Evolutionary conservation across 2,113 vertebrate species (phyloP).

Genomic region (Oceanodroma tethys): DNA sequence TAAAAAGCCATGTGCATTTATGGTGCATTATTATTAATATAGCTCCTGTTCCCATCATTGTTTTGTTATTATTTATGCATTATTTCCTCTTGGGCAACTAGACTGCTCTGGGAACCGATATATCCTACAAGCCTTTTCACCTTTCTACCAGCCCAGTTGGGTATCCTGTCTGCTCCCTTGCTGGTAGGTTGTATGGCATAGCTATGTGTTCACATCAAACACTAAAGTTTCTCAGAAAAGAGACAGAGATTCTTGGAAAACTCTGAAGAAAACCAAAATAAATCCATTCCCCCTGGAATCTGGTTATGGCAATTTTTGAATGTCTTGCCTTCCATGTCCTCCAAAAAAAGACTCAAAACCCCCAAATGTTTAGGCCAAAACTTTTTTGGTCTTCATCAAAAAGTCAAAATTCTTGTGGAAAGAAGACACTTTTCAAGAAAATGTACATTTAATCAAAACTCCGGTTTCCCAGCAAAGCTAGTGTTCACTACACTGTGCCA

Average conservation of each 20-base stretch:
- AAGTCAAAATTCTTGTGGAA: conserved; percentile 49
- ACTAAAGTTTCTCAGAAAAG: conserved; percentile 12
- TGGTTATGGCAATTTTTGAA: neutral
- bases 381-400: neutral
- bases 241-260: neutral
- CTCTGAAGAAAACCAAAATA: conserved; percentile 1
- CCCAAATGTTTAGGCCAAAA: neutral
- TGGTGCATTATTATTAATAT: conserved; percentile 18
- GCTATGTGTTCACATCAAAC: neutral
- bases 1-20: conserved; percentile 38
- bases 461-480: neutral
- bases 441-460: neutral
- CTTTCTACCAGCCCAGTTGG: neutral
- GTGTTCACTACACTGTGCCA: neutral
- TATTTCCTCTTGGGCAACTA: neutral
- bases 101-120: neutral
- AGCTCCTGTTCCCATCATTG: neutral
- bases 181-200: neutral
- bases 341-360: neutral
- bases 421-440: conserved; percentile 32
- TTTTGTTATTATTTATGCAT: conserved; percentile 7
- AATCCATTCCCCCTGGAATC: conserved; percentile 11
- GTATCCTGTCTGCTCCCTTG: neutral
- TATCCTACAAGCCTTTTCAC: neutral
- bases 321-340: neutral